Percentiles rank a stretch among this genome's conserved stretches.
Conservation (phyloP, 2,113 vertebrate genomes). For the Desmodus rotundus region DNA sequence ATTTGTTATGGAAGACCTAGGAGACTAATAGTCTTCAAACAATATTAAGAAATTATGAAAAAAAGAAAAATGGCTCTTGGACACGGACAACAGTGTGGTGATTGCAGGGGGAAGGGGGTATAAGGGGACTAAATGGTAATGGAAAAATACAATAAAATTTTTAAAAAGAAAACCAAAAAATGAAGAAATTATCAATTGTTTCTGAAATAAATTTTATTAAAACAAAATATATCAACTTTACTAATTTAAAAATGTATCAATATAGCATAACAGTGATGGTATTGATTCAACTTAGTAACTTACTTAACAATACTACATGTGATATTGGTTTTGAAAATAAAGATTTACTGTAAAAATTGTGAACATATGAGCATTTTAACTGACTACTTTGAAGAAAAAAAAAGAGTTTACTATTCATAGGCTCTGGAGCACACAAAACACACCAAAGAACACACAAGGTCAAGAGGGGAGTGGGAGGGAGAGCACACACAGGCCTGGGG, state of each 20-base stretch:
- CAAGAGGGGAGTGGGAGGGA: not conserved
- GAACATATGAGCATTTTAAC: not conserved
- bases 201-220: not conserved
- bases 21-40: not conserved
- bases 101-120: too few species aligned
- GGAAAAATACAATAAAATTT: too few species aligned
- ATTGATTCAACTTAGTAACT: not conserved
- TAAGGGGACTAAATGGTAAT: too few species aligned
- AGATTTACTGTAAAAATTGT: not conserved
- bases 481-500: not conserved
- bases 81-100: too few species aligned
- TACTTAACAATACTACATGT: not conserved
- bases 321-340: not conserved
- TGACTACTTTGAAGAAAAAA: not conserved
- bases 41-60: not conserved
- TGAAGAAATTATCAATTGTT: not conserved
- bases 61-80: too few species aligned
- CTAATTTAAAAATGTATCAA: not conserved
- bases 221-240: not conserved
- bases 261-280: not conserved
- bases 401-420: not conserved
- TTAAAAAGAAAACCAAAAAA: too few species aligned
- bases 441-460: not conserved
- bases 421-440: not conserved
- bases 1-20: not conserved